These are phyloP conservation scores for Shargacucullia verbasci DNA, from an alignment of 2,888 invertebrate species.

Conservation along the genomic window DNA sequence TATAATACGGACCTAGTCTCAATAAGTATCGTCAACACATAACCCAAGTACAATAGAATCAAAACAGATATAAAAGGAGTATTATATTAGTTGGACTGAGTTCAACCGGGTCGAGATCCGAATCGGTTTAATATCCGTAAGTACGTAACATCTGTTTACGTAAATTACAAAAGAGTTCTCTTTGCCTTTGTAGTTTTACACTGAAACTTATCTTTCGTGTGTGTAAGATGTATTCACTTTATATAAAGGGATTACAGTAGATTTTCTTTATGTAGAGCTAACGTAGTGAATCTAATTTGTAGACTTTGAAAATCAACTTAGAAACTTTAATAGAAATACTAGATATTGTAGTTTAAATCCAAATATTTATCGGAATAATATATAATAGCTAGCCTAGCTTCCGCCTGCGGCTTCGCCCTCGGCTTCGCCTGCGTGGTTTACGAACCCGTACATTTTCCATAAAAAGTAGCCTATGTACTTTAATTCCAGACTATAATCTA, in stretches of 20 bases:
- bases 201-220: slow-evolving; percentile 4
- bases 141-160: slow-evolving; percentile 54
- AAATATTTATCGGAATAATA: too few species aligned
- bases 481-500: too few species aligned
- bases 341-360: too few species aligned
- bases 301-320: neutral
- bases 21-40: slow-evolving; percentile 1
- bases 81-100: slow-evolving; percentile 40
- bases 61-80: slow-evolving; percentile 39
- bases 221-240: slow-evolving; percentile 3
- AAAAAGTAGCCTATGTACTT: too few species aligned
- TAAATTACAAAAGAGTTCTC: slow-evolving; percentile 51
- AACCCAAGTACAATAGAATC: slow-evolving; percentile 13
- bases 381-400: too few species aligned
- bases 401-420: too few species aligned
- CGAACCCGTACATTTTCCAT: too few species aligned
- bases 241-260: slow-evolving; percentile 11
- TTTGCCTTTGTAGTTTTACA: slow-evolving; percentile 44
- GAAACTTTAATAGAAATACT: too few species aligned
- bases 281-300: slow-evolving; percentile 9
- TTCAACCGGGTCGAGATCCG: slow-evolving; percentile 40
- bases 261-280: slow-evolving; percentile 1
- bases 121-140: slow-evolving; percentile 46
- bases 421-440: too few species aligned
- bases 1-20: too few species aligned